Conservation (phyloP, 2,888 invertebrate genomes). For the Diaprepes abbreviatus region DNA sequence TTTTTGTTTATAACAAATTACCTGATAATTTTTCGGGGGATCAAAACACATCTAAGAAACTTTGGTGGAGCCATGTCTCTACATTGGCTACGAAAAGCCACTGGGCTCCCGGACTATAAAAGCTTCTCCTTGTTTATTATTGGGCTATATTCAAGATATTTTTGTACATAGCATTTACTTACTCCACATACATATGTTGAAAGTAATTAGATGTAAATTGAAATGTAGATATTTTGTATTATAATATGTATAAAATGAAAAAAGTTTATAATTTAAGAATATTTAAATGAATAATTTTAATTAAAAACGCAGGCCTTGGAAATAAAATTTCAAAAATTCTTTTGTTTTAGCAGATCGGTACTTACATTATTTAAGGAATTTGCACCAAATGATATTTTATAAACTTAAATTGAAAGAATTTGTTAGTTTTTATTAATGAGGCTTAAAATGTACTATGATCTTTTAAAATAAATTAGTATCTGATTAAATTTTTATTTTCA, state of each 20-base stretch:
- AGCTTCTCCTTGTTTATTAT: too few relatives aligned
- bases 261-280: not conserved
- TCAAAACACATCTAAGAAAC: too few relatives aligned
- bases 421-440: not conserved
- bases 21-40: too few relatives aligned
- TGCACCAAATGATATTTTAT: too few relatives aligned
- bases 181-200: not conserved
- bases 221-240: constrained; percentile 2
- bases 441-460: not conserved
- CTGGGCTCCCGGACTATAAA: too few relatives aligned
- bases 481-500: too few relatives aligned
- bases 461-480: not conserved
- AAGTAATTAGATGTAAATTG: not conserved
- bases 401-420: not conserved
- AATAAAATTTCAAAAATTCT: not conserved
- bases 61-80: too few relatives aligned
- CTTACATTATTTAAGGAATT: too few relatives aligned
- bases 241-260: constrained; percentile 3
- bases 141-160: not conserved
- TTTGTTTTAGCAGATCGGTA: not conserved
- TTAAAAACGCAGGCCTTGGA: not conserved
- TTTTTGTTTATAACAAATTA: too few relatives aligned
- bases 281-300: not conserved
- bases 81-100: too few relatives aligned
- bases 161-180: constrained; percentile 8